Percentiles rank a stretch among this genome's conserved stretches.
Evolutionary conservation across 2,888 invertebrate genomes (phyloP).

Genomic region (Hypselothyrea guttata): DNA sequence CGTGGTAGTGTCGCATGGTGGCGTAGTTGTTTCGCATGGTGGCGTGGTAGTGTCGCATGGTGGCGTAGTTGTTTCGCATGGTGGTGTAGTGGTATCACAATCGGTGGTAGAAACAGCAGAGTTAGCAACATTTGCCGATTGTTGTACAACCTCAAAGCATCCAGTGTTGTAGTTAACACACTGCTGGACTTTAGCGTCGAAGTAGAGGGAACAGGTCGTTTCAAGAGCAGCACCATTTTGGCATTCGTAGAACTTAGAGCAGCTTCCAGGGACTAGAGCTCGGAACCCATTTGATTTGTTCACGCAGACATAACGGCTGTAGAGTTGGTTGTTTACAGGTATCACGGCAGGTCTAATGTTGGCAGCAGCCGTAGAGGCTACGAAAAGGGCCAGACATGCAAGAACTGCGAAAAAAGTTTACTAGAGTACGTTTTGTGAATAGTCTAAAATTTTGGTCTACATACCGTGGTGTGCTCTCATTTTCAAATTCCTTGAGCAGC

Average conservation of each 20-base stretch:
- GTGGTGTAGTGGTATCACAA: conserved; percentile 13
- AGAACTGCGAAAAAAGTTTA: conserved; percentile 33
- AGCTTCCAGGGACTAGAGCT: conserved; percentile 78
- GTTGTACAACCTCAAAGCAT: conserved; percentile 55
- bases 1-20: background rate
- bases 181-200: conserved; percentile 53
- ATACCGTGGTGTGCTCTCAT: conserved; percentile 59
- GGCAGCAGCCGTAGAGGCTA: conserved; percentile 51
- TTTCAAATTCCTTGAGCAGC: conserved; percentile 26
- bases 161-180: conserved; percentile 71
- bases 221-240: conserved; percentile 54
- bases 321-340: conserved; percentile 61
- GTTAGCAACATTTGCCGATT: background rate
- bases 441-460: background rate
- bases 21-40: background rate
- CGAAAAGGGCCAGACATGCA: conserved; percentile 46
- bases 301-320: conserved; percentile 71
- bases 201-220: conserved; percentile 64
- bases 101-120: conserved; percentile 2
- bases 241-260: conserved; percentile 77
- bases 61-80: conserved; percentile 13
- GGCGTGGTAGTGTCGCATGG: conserved; percentile 7
- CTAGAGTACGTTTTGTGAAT: conserved; percentile 12
- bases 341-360: conserved; percentile 40
- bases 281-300: conserved; percentile 71